Evolutionary conservation across 1,140 invertebrate species (phyloP).

Genomic region (Conopomorpha cramerella): DNA sequence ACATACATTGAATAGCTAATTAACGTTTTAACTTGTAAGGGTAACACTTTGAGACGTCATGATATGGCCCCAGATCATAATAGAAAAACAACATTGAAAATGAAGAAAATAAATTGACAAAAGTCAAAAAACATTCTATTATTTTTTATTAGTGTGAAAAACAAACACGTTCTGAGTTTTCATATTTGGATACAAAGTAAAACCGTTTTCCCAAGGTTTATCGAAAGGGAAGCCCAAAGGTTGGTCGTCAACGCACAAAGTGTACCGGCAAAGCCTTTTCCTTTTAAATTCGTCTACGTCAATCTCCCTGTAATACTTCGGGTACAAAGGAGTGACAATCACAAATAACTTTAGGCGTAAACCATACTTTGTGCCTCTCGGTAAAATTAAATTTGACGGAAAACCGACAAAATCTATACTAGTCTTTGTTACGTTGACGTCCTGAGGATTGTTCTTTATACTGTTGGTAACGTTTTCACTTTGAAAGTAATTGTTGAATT

Average conservation of each 20-base stretch:
- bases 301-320: background rate
- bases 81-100: too few species aligned
- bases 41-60: too few species aligned
- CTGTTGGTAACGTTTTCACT: too few species aligned
- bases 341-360: background rate
- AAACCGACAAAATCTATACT: background rate
- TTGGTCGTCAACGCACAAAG: background rate
- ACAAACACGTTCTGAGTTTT: background rate
- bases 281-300: background rate
- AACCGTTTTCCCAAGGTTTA: background rate
- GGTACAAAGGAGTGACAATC: background rate
- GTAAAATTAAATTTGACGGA: background rate
- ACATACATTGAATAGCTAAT: too few species aligned
- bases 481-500: too few species aligned
- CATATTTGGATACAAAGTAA: background rate
- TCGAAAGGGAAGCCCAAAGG: background rate
- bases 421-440: background rate
- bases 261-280: background rate
- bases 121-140: too few species aligned
- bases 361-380: background rate
- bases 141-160: background rate
- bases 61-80: too few species aligned
- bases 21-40: too few species aligned
- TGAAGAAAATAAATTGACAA: too few species aligned
- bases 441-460: too few species aligned